Percentiles rank a stretch among this genome's conserved stretches.
Conservation (phyloP, 2,888 invertebrate genomes). For the Tipula confusa region DNA sequence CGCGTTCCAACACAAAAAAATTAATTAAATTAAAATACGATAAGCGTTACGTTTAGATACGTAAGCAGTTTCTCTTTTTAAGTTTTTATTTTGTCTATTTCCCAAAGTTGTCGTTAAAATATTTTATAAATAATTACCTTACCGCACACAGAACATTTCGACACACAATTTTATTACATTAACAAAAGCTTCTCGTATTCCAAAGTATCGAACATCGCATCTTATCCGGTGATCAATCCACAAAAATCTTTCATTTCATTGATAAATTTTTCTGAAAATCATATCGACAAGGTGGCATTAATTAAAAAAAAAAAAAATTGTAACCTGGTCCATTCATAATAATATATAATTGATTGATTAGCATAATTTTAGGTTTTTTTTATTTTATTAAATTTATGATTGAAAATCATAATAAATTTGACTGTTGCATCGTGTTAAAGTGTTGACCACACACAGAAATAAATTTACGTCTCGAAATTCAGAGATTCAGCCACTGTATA, state of each 20-base stretch:
- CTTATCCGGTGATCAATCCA: not conserved
- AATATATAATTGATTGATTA: constrained; percentile 25
- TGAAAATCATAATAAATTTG: not conserved
- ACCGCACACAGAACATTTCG: not conserved
- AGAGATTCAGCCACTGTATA: not conserved
- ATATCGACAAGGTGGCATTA: not conserved
- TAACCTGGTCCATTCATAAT: not conserved
- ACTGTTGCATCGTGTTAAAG: not conserved
- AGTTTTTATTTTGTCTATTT: not conserved
- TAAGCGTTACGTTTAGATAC: not conserved
- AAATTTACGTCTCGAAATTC: not conserved
- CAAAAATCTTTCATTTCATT: not conserved
- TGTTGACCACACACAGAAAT: constrained; percentile 8
- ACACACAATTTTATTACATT: not conserved
- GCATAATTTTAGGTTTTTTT: too few species aligned
- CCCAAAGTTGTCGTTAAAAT: not conserved
- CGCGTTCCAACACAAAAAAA: not conserved
- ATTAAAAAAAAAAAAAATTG: not conserved
- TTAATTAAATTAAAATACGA: not conserved
- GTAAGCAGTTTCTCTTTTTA: not conserved
- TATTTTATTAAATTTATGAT: not conserved
- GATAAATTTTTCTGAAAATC: not conserved
- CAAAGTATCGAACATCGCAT: not conserved
- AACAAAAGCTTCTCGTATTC: not conserved
- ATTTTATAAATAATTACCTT: not conserved